Evolutionary conservation across 2,888 invertebrate species (phyloP).

Genomic region (Anorthoa munda): DNA sequence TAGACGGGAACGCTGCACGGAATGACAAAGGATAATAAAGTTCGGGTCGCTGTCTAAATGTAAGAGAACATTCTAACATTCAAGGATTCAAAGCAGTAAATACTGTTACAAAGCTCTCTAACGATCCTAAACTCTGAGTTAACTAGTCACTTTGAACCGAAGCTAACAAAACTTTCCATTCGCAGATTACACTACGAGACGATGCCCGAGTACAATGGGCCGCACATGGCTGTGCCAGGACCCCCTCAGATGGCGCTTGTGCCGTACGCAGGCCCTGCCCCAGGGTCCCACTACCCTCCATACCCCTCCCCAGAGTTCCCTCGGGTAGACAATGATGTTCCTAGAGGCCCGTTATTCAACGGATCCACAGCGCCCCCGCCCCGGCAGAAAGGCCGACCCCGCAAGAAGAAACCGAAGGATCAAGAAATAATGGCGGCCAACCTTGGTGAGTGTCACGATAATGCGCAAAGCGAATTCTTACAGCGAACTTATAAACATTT

Average conservation of each 20-base stretch:
- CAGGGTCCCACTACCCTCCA: conserved; percentile 88
- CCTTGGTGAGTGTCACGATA: conserved; percentile 92
- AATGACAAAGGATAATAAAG: not conserved
- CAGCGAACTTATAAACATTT: conserved; percentile 64
- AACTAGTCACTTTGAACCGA: not conserved
- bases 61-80: not conserved
- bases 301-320: conserved; percentile 91
- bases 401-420: conserved; percentile 98
- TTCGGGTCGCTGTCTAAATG: not conserved
- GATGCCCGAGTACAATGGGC: conserved; percentile 90
- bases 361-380: conserved; percentile 92
- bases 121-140: not conserved
- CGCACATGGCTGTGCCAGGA: conserved; percentile 90
- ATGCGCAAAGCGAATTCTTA: conserved; percentile 65
- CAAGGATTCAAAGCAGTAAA: not conserved
- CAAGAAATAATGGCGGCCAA: conserved; percentile 96
- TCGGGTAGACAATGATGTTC: conserved; percentile 87
- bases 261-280: conserved; percentile 87
- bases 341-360: conserved; percentile 91
- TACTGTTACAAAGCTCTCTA: not conserved
- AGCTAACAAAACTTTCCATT: conserved; percentile 32
- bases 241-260: conserved; percentile 91
- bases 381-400: conserved; percentile 97
- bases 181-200: conserved; percentile 89
- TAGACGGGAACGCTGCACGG: not conserved